These are phyloP conservation scores for Noctuana brunneofusca DNA, from an alignment of 2,888 invertebrate genomes.

Conservation along the genomic window DNA sequence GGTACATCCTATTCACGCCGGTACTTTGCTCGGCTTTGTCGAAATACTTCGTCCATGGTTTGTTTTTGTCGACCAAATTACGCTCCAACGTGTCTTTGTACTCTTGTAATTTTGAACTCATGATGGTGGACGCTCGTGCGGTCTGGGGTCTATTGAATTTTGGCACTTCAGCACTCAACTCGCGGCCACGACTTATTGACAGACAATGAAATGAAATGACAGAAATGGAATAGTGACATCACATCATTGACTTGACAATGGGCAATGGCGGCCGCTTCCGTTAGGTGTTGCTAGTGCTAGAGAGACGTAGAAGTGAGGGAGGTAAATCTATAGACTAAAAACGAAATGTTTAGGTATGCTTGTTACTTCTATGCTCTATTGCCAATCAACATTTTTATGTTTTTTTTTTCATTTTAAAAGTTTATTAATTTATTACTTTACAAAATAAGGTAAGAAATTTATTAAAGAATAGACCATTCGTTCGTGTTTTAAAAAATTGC, in stretches of 20 bases:
- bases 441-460: no score
- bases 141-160: conserved; percentile 45
- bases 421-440: no score
- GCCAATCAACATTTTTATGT: no score
- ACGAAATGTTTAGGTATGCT: no score
- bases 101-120: conserved; percentile 74
- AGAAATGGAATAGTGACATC: conserved; percentile 16
- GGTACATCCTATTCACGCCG: conserved; percentile 89
- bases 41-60: conserved; percentile 88
- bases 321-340: no score
- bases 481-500: no score
- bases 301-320: no score
- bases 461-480: no score
- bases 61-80: conserved; percentile 85
- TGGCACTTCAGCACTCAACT: conserved; percentile 56
- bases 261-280: not conserved
- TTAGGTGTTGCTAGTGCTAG: not conserved
- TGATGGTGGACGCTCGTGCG: conserved; percentile 48
- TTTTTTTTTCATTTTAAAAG: no score
- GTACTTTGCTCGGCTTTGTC: conserved; percentile 87
- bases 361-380: no score
- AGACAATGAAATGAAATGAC: conserved; percentile 39
- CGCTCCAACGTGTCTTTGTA: conserved; percentile 84
- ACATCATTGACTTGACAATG: not conserved
- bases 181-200: conserved; percentile 67